Conservation (phyloP, 2,113 vertebrate species). For the Sceloporus tristichus region DNA sequence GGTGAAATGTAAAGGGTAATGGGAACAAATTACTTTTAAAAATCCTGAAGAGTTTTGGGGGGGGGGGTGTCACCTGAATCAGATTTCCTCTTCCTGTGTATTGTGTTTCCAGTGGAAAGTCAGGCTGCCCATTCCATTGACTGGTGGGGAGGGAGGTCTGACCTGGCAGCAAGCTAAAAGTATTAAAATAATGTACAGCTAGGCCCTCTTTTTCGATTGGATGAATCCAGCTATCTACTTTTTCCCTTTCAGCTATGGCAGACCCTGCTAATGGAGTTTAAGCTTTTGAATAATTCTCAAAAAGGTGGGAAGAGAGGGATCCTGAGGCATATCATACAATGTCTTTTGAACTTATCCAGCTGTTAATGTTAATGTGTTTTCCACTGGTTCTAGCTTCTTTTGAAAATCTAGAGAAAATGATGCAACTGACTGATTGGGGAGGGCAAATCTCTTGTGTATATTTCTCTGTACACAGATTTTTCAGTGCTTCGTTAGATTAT, state of each 20-base stretch:
- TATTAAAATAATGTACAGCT: too few species aligned
- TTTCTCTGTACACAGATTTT: not conserved
- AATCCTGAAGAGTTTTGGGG: too few species aligned
- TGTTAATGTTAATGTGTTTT: not conserved
- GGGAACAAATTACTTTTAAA: too few species aligned
- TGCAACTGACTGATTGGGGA: not conserved
- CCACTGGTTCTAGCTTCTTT: not conserved
- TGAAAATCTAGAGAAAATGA: not conserved
- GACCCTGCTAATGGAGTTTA: not conserved
- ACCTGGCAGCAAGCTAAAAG: too few species aligned
- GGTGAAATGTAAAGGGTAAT: too few species aligned
- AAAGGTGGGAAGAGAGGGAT: not conserved
- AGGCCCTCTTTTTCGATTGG: not conserved
- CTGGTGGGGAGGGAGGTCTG: too few species aligned
- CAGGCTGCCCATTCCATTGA: too few species aligned
- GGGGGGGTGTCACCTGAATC: too few species aligned
- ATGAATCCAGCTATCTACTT: not conserved
- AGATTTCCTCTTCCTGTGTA: too few species aligned
- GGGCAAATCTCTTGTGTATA: not conserved
- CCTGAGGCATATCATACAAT: not conserved
- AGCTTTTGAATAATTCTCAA: not conserved
- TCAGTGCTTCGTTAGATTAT: not conserved
- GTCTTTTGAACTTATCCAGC: not conserved
- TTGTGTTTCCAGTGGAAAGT: too few species aligned
- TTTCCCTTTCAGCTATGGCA: not conserved